Evolutionary conservation across 2,888 invertebrate genomes (phyloP), one percentile per base, ranked within the genome.

Genomic region (Callinectes sapidus): DNA sequence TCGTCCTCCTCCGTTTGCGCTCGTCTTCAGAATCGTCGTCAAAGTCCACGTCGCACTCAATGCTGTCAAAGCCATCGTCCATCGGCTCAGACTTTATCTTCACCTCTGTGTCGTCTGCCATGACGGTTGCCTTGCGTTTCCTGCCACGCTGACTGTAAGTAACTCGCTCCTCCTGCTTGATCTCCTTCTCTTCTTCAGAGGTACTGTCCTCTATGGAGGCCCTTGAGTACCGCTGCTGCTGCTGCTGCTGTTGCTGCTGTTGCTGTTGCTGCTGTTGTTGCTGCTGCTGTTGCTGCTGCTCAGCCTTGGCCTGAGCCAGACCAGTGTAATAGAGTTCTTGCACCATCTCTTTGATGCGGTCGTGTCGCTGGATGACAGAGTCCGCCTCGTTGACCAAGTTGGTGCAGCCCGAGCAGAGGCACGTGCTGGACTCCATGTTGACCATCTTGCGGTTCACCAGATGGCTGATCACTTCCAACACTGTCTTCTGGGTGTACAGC

Each of bases 401-500:
- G n/a, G 94, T 94, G 89, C 94, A 94, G 39, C 91, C 90, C 42
- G 94, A 94, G 71, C 94, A 94, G 35, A 94, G 81, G 48, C 92
- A 92, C 23, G 94, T 94, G 28, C 91, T 94, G 28, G 93, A 55
- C 61, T 92, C 93, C 90, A 94, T 93, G 85, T 94, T 94, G 28
- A 92, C 86, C 77, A 94, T 89, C 77, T 94, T 94, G 28, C 92
- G 88, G 71, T 90, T 92, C 61, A 94, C 86, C 71, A 94, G 77
- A 16, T 93, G 93, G 39, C 92, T 92, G 85, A 94, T 92, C 8
- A 94, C 91, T 35, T 94, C 93, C 71, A 94, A 42, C 8, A 94
- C 94, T 48, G 94, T 94, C 90, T 94, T 94, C 91, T 94, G 94
- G 42, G 94, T 94, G 92, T 94, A 94, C 28, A 94, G 92, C 87